Evolutionary conservation across 2,888 invertebrate genomes (phyloP), one percentile per base, ranked within the genome.

Genomic region (Agrochola litura): DNA sequence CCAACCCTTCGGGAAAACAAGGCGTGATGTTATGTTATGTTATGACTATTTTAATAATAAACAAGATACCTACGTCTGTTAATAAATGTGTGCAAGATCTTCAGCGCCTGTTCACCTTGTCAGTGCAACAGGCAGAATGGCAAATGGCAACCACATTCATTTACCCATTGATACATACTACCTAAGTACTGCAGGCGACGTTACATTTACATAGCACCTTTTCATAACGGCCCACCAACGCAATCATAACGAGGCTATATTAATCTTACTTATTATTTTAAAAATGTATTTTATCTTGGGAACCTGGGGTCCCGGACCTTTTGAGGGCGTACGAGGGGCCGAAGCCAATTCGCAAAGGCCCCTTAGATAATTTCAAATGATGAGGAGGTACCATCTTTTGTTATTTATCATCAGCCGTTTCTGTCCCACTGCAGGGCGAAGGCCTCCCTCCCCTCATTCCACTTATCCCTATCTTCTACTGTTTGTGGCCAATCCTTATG

Each of bases 141-240:
- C 83, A 75, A 86, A 83, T 84, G 74, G 69, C 79, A 73, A 64
- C 60, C 66, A 67, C 86, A 70, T 75, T 73, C 63, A 12, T 67
- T 79, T 77, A 66, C 52, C 65, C 60, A 63, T 49, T 56, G 72
- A 74, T 60, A 37, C 30, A 60, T 69, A 86, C 25, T 66, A 30
- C 30, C 30, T 30, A 61, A 60, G 30, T 68, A 71, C 30, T 56
- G 69, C 65, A 72, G 25, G 66, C 30, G 72, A 86, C 61, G 68
- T 37, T 58, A 41, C 65, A 84, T 84, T 86, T 60, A 37, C 86
- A 79, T 84, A 83, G 70, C 71, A 83, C 65, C 84, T 86, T 84
- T 86, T 86, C 74, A 60, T 72, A 79, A 75, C 79, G 12, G 56
- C 54, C 64, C 66, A 49, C 69, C 65, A 54, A 69, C 69, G 63